A percentile compares a stretch with the other conserved stretches of the same genome.
Conservation (phyloP, 2,797 vertebrate genomes). For the Acanthornis magna region DNA sequence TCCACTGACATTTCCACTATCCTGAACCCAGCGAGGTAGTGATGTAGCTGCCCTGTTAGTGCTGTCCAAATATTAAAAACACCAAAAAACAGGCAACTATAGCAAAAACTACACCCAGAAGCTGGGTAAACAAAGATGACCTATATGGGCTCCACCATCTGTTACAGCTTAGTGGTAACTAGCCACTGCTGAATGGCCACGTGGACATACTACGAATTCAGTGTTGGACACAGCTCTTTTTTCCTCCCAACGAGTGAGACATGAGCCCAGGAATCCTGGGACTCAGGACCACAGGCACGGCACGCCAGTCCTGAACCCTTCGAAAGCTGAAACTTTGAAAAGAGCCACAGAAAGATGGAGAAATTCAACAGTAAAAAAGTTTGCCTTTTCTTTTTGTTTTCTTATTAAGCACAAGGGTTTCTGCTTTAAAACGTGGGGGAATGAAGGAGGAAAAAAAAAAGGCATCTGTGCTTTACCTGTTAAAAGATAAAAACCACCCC, state of each 20-base stretch:
- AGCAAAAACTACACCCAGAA: background rate
- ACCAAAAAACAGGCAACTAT: background rate
- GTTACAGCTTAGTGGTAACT: background rate
- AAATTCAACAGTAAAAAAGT: background rate
- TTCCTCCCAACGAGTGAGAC: rapidly evolving
- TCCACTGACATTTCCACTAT: background rate
- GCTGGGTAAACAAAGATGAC: constrained; percentile 25
- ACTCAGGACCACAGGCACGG: background rate
- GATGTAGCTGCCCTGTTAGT: background rate
- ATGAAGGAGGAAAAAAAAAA: background rate
- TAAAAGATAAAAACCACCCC: background rate
- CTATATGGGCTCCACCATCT: constrained; percentile 4
- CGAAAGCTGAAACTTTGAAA: background rate
- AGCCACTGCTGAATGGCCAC: background rate
- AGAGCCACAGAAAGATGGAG: background rate
- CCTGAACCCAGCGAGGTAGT: background rate
- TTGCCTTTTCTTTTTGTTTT: background rate
- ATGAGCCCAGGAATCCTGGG: background rate
- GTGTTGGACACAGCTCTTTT: background rate
- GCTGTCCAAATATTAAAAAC: background rate
- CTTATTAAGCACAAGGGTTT: background rate
- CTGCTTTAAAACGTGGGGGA: rapidly evolving
- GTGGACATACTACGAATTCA: background rate
- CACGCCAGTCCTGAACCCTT: rapidly evolving
- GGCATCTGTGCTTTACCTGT: background rate